Percentiles rank a stretch among this genome's conserved stretches.
These are phyloP conservation scores for Coelopa frigida DNA, from an alignment of 1,140 invertebrate genomes.

Conservation along the genomic window DNA sequence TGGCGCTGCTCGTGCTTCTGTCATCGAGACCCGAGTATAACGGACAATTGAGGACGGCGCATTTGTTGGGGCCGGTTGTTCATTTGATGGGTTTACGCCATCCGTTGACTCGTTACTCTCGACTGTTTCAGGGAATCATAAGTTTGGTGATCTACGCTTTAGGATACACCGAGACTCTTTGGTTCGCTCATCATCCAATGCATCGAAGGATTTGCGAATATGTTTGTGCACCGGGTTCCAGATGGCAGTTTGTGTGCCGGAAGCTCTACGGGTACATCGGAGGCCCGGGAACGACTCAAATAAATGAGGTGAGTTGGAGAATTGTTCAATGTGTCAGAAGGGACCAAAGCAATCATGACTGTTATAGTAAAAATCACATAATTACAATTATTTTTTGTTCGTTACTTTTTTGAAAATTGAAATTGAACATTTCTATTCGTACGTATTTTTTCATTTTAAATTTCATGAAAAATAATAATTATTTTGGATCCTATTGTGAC, in stretches of 20 bases:
- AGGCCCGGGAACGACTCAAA: background rate
- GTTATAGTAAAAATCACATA: too few relatives aligned
- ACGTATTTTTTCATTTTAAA: too few relatives aligned
- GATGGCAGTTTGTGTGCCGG: background rate
- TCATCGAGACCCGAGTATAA: slow-evolving; percentile 53
- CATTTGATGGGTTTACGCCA: slow-evolving; percentile 1
- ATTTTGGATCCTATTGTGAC: too few relatives aligned
- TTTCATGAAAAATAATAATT: too few relatives aligned
- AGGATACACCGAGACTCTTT: slow-evolving; percentile 1
- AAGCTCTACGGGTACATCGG: background rate
- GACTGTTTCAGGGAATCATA: slow-evolving; percentile 13
- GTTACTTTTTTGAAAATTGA: too few relatives aligned
- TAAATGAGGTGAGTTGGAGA: slow-evolving; percentile 8
- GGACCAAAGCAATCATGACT: too few relatives aligned
- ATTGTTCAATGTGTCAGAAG: too few relatives aligned
- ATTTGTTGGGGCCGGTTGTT: slow-evolving; percentile 43
- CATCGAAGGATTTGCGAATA: background rate
- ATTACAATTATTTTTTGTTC: too few relatives aligned
- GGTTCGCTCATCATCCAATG: background rate
- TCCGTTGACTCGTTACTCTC: slow-evolving; percentile 13
- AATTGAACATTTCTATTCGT: too few relatives aligned
- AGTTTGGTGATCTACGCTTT: too few relatives aligned
- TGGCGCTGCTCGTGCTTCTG: slow-evolving; percentile 50
- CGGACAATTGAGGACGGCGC: slow-evolving; percentile 46
- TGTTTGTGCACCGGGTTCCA: background rate